Evolutionary conservation across 2,888 invertebrate species (phyloP).

Genomic region (Acanthosepion lycidas): DNA sequence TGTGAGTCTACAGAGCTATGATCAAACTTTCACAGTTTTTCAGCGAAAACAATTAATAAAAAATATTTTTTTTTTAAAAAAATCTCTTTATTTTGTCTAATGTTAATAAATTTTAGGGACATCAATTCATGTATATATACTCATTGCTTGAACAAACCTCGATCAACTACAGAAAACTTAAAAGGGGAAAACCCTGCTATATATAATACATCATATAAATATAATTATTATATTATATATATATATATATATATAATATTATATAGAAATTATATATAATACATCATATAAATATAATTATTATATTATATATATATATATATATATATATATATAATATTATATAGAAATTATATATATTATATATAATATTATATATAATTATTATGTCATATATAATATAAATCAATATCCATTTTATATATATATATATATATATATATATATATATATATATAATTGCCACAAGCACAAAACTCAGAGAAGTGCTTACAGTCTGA

Average conservation of each 20-base stretch:
- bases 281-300: too few species aligned
- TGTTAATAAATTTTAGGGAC: background rate
- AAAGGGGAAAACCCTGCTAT: background rate
- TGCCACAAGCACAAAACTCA: background rate
- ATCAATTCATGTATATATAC: background rate
- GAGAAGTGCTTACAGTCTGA: background rate
- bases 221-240: background rate
- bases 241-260: too few species aligned
- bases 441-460: constrained; percentile 18
- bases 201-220: background rate
- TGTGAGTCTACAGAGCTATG: background rate
- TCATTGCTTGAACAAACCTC: constrained; percentile 15
- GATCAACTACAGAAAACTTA: background rate
- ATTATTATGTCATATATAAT: too few species aligned
- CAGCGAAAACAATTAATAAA: background rate
- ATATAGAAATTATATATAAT: too few species aligned
- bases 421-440: background rate
- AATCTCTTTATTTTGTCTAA: too few species aligned
- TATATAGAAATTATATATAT: too few species aligned
- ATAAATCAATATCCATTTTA: background rate
- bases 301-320: too few species aligned
- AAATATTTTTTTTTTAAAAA: background rate
- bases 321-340: too few species aligned
- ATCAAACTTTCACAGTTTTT: too few species aligned
- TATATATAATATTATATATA: too few species aligned